Evolutionary conservation across 2,113 vertebrate genomes (phyloP), one percentile per base, ranked within the genome.

Genomic region (Amphiprion percula): DNA sequence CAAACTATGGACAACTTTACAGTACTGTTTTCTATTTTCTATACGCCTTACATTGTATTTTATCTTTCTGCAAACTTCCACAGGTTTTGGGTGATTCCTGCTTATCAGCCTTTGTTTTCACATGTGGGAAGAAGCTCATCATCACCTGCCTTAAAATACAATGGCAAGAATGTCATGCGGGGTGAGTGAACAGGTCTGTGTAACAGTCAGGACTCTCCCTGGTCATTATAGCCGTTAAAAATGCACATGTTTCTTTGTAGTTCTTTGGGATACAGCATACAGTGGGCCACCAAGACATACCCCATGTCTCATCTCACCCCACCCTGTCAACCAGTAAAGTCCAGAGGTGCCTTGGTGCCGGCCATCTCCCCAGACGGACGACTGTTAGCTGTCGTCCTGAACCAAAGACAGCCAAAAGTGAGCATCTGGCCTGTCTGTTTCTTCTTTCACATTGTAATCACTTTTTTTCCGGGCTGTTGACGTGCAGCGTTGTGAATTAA

Each of bases 351-450:
- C 53, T 90, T 99, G 19, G 79, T 97, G 0, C 82, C 95, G 54
- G 92, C 94, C 0, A 96, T 98, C 90, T 97, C 97, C 58, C 94
- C 94, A 61, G 97, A 99, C 74, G 97, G 97, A 5, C 91, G 91
- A 61, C 74, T 96, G 0, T 88, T 99, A 80, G 96, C 97, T 53
- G 67, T 98, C 1, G 90, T 95, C 70, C 71, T 99, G 68, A 99
- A 99, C 90, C 98, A 99, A 88, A 96, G 71, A 68, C 94, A 97
- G 82, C 97, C 97, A 59, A 94, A 95, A 95, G 98, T 99, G 71
- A 75, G 37, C 47, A 10, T 64, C 24, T 49, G 3, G 1, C 53
- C 16, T 24, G 4, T 33, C 2, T 68, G 0, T 28, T 26, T 39
- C 2, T 56, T 16, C 55, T 74, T n/a, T 56, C 1, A 55, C 23